Conservation (phyloP, 2,113 vertebrate species). For the Catharus minimus region DNA sequence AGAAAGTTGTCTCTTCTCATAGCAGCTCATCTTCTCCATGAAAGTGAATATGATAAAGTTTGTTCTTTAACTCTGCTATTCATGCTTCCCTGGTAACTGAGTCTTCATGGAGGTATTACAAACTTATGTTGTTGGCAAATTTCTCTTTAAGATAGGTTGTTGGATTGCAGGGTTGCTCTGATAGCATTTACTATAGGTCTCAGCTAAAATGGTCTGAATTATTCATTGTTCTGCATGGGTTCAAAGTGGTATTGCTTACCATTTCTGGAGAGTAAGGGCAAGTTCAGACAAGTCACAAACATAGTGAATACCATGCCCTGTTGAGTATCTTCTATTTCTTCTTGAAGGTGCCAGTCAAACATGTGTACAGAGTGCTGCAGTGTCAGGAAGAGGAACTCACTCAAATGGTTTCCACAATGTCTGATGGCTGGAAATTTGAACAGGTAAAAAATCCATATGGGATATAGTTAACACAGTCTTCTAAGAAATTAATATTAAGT, state of each 20-base stretch:
- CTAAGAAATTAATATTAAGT: neutral
- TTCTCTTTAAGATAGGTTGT: neutral
- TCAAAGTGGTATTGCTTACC: neutral
- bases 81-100: neutral
- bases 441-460: conserved; percentile 78
- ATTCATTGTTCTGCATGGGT: neutral
- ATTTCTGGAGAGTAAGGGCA: neutral
- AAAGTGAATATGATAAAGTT: neutral
- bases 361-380: conserved; percentile 96
- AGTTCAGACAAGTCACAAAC: neutral
- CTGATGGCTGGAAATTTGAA: conserved; percentile 98
- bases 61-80: neutral
- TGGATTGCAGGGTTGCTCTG: neutral
- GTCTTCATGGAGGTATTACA: neutral
- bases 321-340: neutral
- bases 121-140: neutral
- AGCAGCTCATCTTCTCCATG: neutral
- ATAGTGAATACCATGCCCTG: neutral
- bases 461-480: neutral
- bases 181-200: neutral
- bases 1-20: neutral
- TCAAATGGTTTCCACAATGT: conserved; percentile 99
- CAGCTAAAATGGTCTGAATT: neutral
- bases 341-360: conserved; percentile 90
- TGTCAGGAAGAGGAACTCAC: conserved; percentile 98